phyloP scores from a whole-genome alignment of 2,888 invertebrate species.

The Lottia scabra region DNA sequence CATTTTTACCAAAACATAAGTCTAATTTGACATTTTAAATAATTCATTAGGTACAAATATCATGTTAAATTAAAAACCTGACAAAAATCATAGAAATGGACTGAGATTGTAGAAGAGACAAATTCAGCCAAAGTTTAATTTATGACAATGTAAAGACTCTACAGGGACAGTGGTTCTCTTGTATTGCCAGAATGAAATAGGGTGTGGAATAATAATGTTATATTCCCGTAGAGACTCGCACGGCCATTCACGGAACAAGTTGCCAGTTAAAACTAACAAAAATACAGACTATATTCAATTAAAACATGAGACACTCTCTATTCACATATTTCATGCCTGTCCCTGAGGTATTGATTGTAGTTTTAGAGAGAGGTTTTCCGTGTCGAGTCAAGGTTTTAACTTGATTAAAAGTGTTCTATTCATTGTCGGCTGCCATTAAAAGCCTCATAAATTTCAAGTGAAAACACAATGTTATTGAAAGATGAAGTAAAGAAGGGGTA shows the following conservation, averaged over 20 bases:
- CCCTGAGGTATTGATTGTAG: slow-evolving; percentile 12
- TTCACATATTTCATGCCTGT: slow-evolving; percentile 12
- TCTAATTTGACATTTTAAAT: too few relatives aligned
- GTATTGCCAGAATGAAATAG: too few relatives aligned
- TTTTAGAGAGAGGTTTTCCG: slow-evolving; percentile 20
- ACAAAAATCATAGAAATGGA: too few relatives aligned
- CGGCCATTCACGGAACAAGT: neutral
- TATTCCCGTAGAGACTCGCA: too few relatives aligned
- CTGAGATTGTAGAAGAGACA: too few relatives aligned
- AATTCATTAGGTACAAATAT: too few relatives aligned
- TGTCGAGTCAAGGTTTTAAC: slow-evolving; percentile 17
- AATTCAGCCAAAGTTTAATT: too few relatives aligned
- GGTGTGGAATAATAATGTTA: too few relatives aligned
- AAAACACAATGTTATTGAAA: slow-evolving; percentile 11
- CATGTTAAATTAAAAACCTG: too few relatives aligned
- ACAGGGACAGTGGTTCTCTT: too few relatives aligned
- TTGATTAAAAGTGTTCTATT: slow-evolving; percentile 21
- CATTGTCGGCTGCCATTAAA: slow-evolving; percentile 16
- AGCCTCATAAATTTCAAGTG: slow-evolving; percentile 14
- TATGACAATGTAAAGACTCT: too few relatives aligned
- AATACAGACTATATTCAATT: slow-evolving; percentile 27
- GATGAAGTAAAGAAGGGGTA: neutral
- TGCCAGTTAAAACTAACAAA: slow-evolving; percentile 17
- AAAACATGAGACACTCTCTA: slow-evolving; percentile 15
- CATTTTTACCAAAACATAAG: too few relatives aligned